Percentiles rank a stretch among this genome's conserved stretches.
Conservation (phyloP, 2,797 vertebrate genomes). For the Brachyalestes nurse region DNA sequence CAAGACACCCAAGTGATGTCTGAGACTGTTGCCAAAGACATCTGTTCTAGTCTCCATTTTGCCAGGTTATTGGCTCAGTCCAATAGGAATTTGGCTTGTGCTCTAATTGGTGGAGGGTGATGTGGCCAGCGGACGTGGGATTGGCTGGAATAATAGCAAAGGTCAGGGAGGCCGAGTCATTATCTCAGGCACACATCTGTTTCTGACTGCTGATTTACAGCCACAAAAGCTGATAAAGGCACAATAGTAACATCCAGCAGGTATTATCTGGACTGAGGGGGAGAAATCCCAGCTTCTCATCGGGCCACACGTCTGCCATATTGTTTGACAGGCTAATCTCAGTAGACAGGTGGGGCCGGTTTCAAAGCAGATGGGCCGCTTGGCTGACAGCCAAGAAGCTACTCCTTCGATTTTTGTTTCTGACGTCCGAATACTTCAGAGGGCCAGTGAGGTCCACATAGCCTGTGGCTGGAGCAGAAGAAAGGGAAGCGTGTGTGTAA, state of each 20-base stretch:
- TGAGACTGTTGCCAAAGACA: slow-evolving; percentile 3
- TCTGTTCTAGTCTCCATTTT: slow-evolving; percentile 6
- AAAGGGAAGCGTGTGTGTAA: slow-evolving; percentile 7
- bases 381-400: slow-evolving; percentile 26
- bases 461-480: not conserved
- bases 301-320: slow-evolving; percentile 24
- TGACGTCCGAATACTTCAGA: slow-evolving; percentile 13
- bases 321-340: slow-evolving; percentile 49
- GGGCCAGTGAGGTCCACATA: not conserved
- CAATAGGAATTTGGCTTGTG: slow-evolving; percentile 21
- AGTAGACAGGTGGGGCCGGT: slow-evolving; percentile 25
- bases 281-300: slow-evolving; percentile 20
- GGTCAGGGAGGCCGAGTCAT: slow-evolving; percentile 32
- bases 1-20: not conserved
- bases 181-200: slow-evolving; percentile 29
- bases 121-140: slow-evolving; percentile 24
- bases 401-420: slow-evolving; percentile 23
- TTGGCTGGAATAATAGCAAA: slow-evolving; percentile 29
- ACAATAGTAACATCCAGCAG: slow-evolving; percentile 33
- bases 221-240: slow-evolving; percentile 34
- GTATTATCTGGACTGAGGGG: slow-evolving; percentile 25
- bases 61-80: slow-evolving; percentile 2
- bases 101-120: slow-evolving; percentile 29
- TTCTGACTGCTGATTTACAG: slow-evolving; percentile 37
- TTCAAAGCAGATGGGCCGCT: slow-evolving; percentile 43